Base-by-base conservation (phyloP, 2,888 invertebrate species). In the Scaptomyza parva region DNA sequence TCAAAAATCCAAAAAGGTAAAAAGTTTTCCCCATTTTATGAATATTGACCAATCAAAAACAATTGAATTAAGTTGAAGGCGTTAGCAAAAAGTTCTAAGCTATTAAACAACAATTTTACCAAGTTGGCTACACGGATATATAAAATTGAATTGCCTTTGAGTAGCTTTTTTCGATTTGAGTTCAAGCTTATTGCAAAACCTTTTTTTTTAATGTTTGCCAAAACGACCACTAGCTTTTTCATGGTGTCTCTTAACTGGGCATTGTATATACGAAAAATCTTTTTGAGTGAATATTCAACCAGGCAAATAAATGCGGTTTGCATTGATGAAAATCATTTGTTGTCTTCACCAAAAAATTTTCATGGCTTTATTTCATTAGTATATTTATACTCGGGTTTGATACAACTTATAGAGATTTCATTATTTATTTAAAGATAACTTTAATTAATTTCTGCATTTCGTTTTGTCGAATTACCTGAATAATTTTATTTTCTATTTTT, bases 31-130 rank as follows among this genome's bases (percentile, higher is more conserved):
- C 60, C 70, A 82, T 88, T 82, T 67, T 50, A 65, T 78, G 84
- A 78, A 70, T 83, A 86, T 88, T 88, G 86, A 70, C 84, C 86
- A 88, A 86, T 88, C 88, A 76, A 68, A 76, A 64, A 69, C 65
- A 82, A 88, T 86, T 71, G 58, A 72, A 76, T 79, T 60, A 63
- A 61, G 75, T 64, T 63, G 60, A 81, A 63, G 71, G 61, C 69
- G 60, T 40, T 47, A 41, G 45, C 47, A 43, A 51, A 62, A 51
- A 41, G 69, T 65, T 61, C 60, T 35, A 54, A 86, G 82, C 88
- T 86, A 82, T 87, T 81, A 75, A 78, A 71, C 82, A 88, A 72
- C 86, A 71, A 63, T 70, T 88, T 88, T 65, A 4, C 40, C 35
- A 17, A 45, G 17, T 22, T n/a, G 14, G 35, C 30, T 2, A 14